Evolutionary conservation across 2,113 vertebrate species (phyloP), one percentile per base, ranked within the genome.

Genomic region (Plestiodon gilberti): DNA sequence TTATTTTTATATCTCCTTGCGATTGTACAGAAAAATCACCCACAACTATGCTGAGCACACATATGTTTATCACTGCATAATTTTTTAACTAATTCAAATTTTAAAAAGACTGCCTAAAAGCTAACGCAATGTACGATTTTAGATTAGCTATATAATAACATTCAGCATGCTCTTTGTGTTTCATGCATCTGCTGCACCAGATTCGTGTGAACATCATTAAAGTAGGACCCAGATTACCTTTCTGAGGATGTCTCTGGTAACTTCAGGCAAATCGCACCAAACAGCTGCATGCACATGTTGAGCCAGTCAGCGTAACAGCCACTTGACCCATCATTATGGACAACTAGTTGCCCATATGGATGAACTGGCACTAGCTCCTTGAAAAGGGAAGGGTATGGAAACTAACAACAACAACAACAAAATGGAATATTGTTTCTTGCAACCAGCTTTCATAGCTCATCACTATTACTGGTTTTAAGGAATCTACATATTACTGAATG

Each of bases 1-100:
- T 30, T 35, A 84, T 73, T 6, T 88, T 89, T 86, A 80, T 84
- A 78, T 18, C 9, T 61, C 15, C 90, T 23, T 9, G 92, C 77
- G 25, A 61, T 38, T 73, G 55, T 28, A 70, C 52, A 77, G 3
- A 30, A 84, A 22, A 78, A 84, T 90, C 90, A 89, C 87, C 4
- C 25, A 88, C 28, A 81, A 17, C 6, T 88, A 87, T 0, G 73
- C 35, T 78, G 6, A 52, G 83, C 81, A 81, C 1, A 13, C 33
- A 77, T 71, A 84, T 6, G 55, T 1, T 52, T 33, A 77, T 10
- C n/a, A 11, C 57, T 38, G 77, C 9, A 4, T 71, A 88, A 77
- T 73, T 89, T 73, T 89, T 88, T 78, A 81, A 5, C 78, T 87
- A 61, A 73, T 81, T n/a, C 15, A 48, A 20, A 75, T 10, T n/a